phyloP scores from a whole-genome alignment of 2,888 invertebrate genomes.

The Athalia circularis region DNA sequence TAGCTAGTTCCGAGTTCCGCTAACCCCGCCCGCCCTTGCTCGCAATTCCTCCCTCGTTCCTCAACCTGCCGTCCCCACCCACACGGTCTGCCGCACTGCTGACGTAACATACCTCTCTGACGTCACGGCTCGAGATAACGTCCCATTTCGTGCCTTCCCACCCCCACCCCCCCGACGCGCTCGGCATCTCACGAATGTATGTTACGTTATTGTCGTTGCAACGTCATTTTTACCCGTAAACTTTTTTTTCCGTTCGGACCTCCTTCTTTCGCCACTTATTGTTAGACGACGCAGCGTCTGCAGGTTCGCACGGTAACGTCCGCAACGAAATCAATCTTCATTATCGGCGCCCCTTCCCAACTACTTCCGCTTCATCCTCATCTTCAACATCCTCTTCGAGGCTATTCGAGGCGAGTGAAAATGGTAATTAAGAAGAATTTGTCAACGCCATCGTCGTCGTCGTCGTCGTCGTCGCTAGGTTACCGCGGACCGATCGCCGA shows the following conservation, averaged over 20 bases:
- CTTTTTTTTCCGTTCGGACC: not conserved
- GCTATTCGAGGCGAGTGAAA: not conserved
- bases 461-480: no score
- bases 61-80: slow-evolving; percentile 45
- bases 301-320: not conserved
- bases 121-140: slow-evolving; percentile 59
- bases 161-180: slow-evolving; percentile 45
- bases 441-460: slow-evolving; percentile 7
- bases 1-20: slow-evolving; percentile 12
- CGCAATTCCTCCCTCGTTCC: slow-evolving; percentile 23
- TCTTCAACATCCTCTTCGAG: not conserved
- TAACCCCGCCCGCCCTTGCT: not conserved
- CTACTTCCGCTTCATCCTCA: not conserved
- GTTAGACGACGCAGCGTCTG: slow-evolving; percentile 1
- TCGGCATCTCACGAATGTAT: slow-evolving; percentile 28
- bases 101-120: slow-evolving; percentile 64
- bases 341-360: not conserved
- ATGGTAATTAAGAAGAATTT: slow-evolving; percentile 7
- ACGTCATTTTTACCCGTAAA: no score
- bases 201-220: no score
- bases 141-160: slow-evolving; percentile 50
- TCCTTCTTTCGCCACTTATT: slow-evolving; percentile 36
- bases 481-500: not conserved
- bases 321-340: slow-evolving; percentile 32
- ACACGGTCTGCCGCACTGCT: slow-evolving; percentile 62